Conservation (phyloP, 2,113 vertebrate genomes). For the Macquaria ambigua region DNA sequence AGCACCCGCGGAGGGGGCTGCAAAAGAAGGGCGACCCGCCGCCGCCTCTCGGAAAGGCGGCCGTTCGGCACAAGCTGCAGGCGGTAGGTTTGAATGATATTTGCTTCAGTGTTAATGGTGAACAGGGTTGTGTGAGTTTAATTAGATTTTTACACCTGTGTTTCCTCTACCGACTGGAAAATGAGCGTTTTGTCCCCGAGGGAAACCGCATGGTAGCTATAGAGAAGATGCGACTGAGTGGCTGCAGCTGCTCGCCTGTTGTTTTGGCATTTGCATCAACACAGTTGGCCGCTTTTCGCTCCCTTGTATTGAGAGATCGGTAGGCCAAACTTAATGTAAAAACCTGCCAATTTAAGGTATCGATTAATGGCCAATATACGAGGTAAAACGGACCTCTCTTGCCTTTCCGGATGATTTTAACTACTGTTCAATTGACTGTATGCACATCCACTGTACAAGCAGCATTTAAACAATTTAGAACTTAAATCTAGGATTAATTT, state of each 20-base stretch:
- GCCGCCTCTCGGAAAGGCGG: slow-evolving; percentile 79
- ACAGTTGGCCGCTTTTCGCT: background rate
- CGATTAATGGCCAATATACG: fast-evolving
- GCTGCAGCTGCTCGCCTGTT: slow-evolving; percentile 60
- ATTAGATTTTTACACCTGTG: background rate
- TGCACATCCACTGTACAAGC: too few relatives aligned
- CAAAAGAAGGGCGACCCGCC: slow-evolving; percentile 75
- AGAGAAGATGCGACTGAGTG: slow-evolving; percentile 34
- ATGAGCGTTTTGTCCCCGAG: background rate
- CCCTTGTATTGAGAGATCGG: background rate
- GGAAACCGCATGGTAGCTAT: slow-evolving; percentile 24
- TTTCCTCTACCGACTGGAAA: background rate
- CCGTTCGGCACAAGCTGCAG: slow-evolving; percentile 78
- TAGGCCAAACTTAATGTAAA: slow-evolving; percentile 17
- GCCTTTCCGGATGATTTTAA: background rate
- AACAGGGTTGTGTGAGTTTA: background rate
- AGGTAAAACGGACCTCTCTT: too few relatives aligned
- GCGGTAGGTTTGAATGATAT: slow-evolving; percentile 73
- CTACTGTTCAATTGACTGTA: background rate
- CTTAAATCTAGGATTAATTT: background rate
- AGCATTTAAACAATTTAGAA: background rate
- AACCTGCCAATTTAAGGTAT: slow-evolving; percentile 18
- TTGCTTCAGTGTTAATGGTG: background rate
- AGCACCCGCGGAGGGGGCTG: slow-evolving; percentile 72
- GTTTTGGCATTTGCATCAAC: slow-evolving; percentile 40